Base-by-base conservation (phyloP, 1,140 invertebrate species). In the Melipona quadrifasciata region DNA sequence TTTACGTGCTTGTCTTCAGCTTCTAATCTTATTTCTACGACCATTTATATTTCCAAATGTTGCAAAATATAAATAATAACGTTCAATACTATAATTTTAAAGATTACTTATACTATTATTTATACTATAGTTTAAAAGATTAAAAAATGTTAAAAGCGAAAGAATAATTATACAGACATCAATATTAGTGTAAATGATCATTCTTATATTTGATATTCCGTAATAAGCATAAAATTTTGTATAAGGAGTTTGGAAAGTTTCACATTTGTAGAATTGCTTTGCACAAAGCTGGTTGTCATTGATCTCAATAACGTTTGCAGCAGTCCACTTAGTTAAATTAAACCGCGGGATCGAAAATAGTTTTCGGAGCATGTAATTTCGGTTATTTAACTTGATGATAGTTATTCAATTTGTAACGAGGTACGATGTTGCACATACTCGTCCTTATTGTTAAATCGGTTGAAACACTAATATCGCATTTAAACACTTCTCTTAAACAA, bases 231-330 rank as follows among this genome's bases (percentile, higher is more conserved):
- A 12, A 61, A 61, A 61, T 71, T 71, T 72, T 72, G 5, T n/a
- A 72, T 16, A 53, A 51, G 11, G 17, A 24, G 11, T 6, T 19
- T 51, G 1, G 14, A 39, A 58, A 73, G 61, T 34, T 16, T 19
- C 1, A 11, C 8, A 17, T 51, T 75, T 24, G 34, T 24, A 34
- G 70, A 19, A 16, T 4, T 55, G 58, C 77, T 86, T 76, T 87
- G 82, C 86, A 86, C 86, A 88, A 82, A 87, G 68, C 80, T 75
- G 84, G 71, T 85, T n/a, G 67, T 82, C 86, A 90, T 92, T 85
- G 88, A 90, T 91, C 85, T 88, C 65, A 73, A 84, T 83, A 83
- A 87, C 82, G 89, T 86, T 88, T 86, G 87, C 84, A 79, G 78
- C 78, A 85, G 80, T 71, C 6, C 57, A 27, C 70, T 47, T 34